These are phyloP conservation scores for Thunnus thynnus DNA, from an alignment of 2,113 vertebrate species.

Conservation along the genomic window DNA sequence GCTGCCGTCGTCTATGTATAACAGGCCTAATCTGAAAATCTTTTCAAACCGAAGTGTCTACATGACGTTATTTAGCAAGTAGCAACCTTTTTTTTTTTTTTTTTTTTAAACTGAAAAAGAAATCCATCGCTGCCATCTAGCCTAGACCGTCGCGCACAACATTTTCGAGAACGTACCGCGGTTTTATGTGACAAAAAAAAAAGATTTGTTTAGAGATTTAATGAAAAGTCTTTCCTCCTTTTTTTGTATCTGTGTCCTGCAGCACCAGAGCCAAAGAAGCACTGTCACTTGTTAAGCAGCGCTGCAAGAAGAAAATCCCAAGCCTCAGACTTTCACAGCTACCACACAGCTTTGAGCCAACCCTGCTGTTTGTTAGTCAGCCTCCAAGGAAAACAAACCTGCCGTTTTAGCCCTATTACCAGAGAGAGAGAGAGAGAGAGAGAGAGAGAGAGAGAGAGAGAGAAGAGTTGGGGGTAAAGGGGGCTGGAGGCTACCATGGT, in stretches of 20 bases:
- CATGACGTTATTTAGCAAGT: not conserved
- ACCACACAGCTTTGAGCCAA: conserved; percentile 62
- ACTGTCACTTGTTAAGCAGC: conserved; percentile 36
- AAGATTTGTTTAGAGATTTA: conserved; percentile 47
- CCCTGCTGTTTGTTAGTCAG: conserved; percentile 68
- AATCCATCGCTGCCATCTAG: conserved; percentile 18
- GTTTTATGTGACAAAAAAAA: conserved; percentile 24
- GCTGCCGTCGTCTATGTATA: too few relatives aligned
- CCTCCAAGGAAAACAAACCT: conserved; percentile 78
- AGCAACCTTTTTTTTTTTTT: too few relatives aligned
- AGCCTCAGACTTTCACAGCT: conserved; percentile 59
- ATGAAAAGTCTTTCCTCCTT: conserved; percentile 27
- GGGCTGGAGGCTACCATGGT: conserved; percentile 17
- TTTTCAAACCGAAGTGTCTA: not conserved
- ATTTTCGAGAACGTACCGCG: too few relatives aligned
- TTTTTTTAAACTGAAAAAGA: not conserved
- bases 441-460: too few relatives aligned
- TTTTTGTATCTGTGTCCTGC: conserved; percentile 5
- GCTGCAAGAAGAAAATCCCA: conserved; percentile 38
- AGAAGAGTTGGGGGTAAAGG: not conserved
- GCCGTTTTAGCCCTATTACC: conserved; percentile 64
- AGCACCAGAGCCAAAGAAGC: conserved; percentile 16
- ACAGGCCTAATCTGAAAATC: not conserved
- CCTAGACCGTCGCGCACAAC: not conserved
- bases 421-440: conserved; percentile 13